Percentiles rank a stretch among this genome's conserved stretches.
These are phyloP conservation scores for Polyommatus icarus DNA, from an alignment of 2,888 invertebrate genomes.

Conservation along the genomic window DNA sequence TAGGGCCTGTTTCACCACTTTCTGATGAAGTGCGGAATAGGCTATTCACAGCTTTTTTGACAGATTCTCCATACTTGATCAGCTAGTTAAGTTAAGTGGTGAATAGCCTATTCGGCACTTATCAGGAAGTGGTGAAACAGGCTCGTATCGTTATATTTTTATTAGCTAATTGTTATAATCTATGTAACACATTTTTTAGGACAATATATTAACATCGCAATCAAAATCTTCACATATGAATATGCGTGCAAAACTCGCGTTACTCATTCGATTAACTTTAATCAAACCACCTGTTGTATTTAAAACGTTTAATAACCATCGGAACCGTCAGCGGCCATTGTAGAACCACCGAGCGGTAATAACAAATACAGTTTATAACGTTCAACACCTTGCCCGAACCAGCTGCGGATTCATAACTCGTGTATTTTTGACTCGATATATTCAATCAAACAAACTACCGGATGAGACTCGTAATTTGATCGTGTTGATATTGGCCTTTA, in stretches of 20 bases:
- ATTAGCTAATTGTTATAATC: not conserved
- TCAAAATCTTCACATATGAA: conserved; percentile 16
- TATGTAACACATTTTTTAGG: not conserved
- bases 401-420: conserved; percentile 44
- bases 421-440: conserved; percentile 45
- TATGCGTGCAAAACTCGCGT: conserved; percentile 23
- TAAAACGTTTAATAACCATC: conserved; percentile 60
- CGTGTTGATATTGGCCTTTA: conserved; percentile 1
- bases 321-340: conserved; percentile 75
- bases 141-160: no score
- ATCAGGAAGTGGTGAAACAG: no score
- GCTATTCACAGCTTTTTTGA: no score
- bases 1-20: no score
- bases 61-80: no score
- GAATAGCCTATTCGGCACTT: no score
- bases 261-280: conserved; percentile 31
- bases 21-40: no score
- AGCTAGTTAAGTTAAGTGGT: no score
- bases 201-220: not conserved
- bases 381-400: conserved; percentile 66
- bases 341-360: conserved; percentile 75
- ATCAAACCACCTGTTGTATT: conserved; percentile 64
- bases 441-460: conserved; percentile 49
- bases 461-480: conserved; percentile 43
- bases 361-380: conserved; percentile 71